Evolutionary conservation across 2,113 vertebrate genomes (phyloP).

Genomic region (Tenrec ecaudatus): DNA sequence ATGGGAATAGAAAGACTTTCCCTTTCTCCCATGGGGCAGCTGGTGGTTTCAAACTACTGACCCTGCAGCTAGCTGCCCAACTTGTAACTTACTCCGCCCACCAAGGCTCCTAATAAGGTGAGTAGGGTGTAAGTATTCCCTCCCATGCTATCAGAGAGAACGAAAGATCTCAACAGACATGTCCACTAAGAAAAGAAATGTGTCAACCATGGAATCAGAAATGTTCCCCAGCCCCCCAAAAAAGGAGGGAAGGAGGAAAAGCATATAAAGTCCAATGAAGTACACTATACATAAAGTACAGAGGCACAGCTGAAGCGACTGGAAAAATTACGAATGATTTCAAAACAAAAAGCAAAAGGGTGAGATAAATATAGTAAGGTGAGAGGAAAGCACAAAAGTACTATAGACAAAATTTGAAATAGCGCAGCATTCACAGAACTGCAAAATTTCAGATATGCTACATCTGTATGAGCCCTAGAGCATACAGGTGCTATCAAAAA

Average conservation of each 20-base stretch:
- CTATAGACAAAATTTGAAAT: constrained; percentile 30
- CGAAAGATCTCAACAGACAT: background rate
- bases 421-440: constrained; percentile 24
- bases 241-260: background rate
- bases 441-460: constrained; percentile 23
- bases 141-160: constrained; percentile 13
- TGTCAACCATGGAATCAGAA: background rate
- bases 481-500: constrained; percentile 12
- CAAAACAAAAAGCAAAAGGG: constrained; percentile 31
- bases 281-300: constrained; percentile 18
- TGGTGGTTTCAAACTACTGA: too few species aligned
- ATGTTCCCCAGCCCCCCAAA: background rate
- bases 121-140: background rate
- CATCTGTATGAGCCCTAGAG: background rate
- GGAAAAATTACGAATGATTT: constrained; percentile 25
- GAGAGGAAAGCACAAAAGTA: constrained; percentile 31
- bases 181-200: constrained; percentile 4
- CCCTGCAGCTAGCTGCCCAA: too few species aligned
- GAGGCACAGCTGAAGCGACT: background rate
- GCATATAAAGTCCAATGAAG: background rate
- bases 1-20: too few species aligned
- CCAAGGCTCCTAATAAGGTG: background rate
- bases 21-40: too few species aligned
- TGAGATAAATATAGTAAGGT: constrained; percentile 4
- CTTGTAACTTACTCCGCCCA: too few species aligned